phyloP scores from a whole-genome alignment of 2,113 vertebrate genomes.

The Pantherophis guttatus region DNA sequence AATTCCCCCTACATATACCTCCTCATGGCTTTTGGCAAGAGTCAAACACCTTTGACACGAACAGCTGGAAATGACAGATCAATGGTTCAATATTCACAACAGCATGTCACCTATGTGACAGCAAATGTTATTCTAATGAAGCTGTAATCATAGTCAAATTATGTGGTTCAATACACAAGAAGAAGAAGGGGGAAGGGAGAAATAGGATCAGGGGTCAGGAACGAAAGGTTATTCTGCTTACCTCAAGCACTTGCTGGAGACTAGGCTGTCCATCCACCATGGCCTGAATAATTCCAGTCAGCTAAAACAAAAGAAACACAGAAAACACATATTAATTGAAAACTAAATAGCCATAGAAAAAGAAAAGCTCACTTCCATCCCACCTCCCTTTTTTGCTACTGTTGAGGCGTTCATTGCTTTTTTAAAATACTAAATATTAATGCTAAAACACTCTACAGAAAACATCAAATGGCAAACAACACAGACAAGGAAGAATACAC shows the following conservation, averaged over 20 bases:
- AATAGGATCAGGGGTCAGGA: slow-evolving; percentile 66
- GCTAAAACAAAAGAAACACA: slow-evolving; percentile 71
- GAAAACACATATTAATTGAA: slow-evolving; percentile 41
- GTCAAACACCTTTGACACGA: slow-evolving; percentile 71
- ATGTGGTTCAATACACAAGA: slow-evolving; percentile 70
- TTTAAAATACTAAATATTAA: neutral
- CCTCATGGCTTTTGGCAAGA: slow-evolving; percentile 50
- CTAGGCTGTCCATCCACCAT: slow-evolving; percentile 83
- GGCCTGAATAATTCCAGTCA: slow-evolving; percentile 82
- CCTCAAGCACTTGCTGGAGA: slow-evolving; percentile 82
- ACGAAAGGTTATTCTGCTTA: slow-evolving; percentile 76
- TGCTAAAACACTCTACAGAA: neutral
- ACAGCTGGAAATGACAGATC: slow-evolving; percentile 83
- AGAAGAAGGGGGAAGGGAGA: slow-evolving; percentile 52
- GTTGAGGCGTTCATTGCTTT: slow-evolving; percentile 11
- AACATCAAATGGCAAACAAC: neutral
- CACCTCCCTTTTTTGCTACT: neutral
- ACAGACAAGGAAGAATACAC: neutral
- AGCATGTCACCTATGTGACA: slow-evolving; percentile 74
- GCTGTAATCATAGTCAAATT: slow-evolving; percentile 79
- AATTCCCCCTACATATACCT: slow-evolving; percentile 26
- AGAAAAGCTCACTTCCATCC: slow-evolving; percentile 28
- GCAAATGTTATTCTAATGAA: slow-evolving; percentile 81
- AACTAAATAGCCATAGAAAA: slow-evolving; percentile 26
- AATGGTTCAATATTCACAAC: slow-evolving; percentile 78